Percentiles rank a stretch among this genome's conserved stretches.
These are phyloP conservation scores for Muraenolepis orangiensis DNA, from an alignment of 2,797 vertebrate species.

Conservation along the genomic window DNA sequence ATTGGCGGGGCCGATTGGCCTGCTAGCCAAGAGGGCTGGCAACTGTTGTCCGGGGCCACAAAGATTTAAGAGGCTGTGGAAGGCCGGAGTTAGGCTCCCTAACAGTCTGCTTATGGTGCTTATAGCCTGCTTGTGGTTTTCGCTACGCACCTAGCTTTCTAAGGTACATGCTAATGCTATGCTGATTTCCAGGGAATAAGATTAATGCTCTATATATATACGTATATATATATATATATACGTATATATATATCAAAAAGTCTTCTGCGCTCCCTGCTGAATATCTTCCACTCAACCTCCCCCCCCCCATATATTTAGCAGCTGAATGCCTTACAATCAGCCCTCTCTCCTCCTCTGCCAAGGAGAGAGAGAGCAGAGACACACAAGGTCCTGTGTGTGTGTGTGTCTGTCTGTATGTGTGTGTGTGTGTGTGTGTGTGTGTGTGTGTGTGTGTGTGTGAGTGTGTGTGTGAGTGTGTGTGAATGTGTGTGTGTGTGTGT, in stretches of 20 bases:
- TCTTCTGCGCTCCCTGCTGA: constrained; percentile 3
- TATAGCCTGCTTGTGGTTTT: neutral
- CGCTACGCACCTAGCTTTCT: neutral
- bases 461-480: too few species aligned
- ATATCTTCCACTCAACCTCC: constrained; percentile 6
- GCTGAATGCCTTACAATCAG: constrained; percentile 35
- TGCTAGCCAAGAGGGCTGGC: neutral
- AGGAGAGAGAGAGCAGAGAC: constrained; percentile 42
- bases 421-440: too few species aligned
- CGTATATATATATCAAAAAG: too few species aligned
- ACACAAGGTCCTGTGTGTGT: constrained; percentile 41
- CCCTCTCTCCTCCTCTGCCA: constrained; percentile 14
- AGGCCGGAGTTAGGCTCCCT: neutral
- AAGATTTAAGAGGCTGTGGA: neutral
- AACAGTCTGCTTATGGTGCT: constrained; percentile 10
- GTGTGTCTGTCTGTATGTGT: too few species aligned
- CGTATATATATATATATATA: too few species aligned
- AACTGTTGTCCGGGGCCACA: neutral
- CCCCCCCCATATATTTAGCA: constrained; percentile 14
- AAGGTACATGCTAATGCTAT: neutral
- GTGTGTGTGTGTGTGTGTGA: too few species aligned
- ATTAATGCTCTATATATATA: neutral
- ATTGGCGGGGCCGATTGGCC: neutral
- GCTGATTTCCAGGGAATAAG: neutral
- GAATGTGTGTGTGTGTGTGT: constrained; percentile 36